These are phyloP conservation scores for Papilio gigon DNA, from an alignment of 2,888 invertebrate genomes.

Conservation along the genomic window DNA sequence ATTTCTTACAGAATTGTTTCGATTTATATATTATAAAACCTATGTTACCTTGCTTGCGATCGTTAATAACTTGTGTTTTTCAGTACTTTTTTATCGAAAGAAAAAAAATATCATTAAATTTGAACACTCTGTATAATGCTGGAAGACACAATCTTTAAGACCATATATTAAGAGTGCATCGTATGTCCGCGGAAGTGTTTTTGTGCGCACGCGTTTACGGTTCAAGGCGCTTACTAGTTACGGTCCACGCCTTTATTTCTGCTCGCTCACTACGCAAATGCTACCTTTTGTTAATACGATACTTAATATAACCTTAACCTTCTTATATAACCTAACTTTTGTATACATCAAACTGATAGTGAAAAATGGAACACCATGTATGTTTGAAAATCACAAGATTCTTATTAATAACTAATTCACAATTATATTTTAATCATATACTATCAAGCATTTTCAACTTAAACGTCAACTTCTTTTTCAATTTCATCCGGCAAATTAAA, in stretches of 20 bases:
- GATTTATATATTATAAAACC: too few relatives aligned
- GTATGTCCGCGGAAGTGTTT: conserved; percentile 43
- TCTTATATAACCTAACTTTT: conserved; percentile 7
- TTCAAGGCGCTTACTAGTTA: conserved; percentile 44
- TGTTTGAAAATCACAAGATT: too few relatives aligned
- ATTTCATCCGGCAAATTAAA: too few relatives aligned
- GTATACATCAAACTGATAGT: background rate
- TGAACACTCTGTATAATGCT: conserved; percentile 36
- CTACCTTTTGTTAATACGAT: conserved; percentile 18
- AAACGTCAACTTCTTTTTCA: too few relatives aligned
- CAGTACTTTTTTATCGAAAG: too few relatives aligned
- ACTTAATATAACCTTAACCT: conserved; percentile 23
- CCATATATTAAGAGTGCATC: conserved; percentile 40
- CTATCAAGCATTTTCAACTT: too few relatives aligned
- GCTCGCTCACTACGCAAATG: conserved; percentile 34
- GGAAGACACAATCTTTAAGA: conserved; percentile 14
- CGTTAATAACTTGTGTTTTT: too few relatives aligned
- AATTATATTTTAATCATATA: too few relatives aligned
- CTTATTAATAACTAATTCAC: too few relatives aligned
- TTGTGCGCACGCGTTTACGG: conserved; percentile 44
- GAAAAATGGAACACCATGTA: background rate
- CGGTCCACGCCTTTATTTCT: conserved; percentile 41
- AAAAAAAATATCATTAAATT: conserved; percentile 5
- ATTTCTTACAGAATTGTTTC: too few relatives aligned
- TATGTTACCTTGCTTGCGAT: too few relatives aligned